Conservation (phyloP, 2,888 invertebrate species). For the Tenthredo distinguenda region DNA sequence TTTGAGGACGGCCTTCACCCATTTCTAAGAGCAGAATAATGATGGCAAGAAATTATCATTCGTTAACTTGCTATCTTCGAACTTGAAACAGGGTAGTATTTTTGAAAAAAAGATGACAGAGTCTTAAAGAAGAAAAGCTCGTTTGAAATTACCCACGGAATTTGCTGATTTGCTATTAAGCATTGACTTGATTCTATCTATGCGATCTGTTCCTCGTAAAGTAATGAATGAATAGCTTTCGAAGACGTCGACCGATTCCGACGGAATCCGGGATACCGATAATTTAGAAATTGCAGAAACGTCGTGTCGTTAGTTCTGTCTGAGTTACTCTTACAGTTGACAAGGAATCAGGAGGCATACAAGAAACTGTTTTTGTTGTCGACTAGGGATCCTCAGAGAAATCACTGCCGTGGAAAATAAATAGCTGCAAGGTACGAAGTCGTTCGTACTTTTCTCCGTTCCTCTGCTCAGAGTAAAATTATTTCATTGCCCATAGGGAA, state of each 20-base stretch:
- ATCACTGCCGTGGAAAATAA: constrained; percentile 51
- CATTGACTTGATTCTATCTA: neutral
- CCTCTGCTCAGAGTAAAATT: neutral
- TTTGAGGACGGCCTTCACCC: constrained; percentile 18
- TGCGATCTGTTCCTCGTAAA: neutral
- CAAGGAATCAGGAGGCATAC: neutral
- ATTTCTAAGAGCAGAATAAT: neutral
- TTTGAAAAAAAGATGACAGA: neutral
- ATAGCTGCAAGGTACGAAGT: constrained; percentile 39
- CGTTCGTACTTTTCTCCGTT: neutral
- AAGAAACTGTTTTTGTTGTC: constrained; percentile 9
- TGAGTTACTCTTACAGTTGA: neutral
- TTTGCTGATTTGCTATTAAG: neutral
- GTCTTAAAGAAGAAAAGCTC: neutral
- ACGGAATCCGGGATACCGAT: neutral
- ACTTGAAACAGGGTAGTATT: neutral
- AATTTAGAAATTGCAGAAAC: neutral
- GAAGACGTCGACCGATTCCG: neutral
- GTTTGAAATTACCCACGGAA: neutral
- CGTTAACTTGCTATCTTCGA: neutral
- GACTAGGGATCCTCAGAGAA: constrained; percentile 49
- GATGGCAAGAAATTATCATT: constrained; percentile 5
- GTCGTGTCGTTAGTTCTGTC: neutral
- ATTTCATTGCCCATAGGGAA: constrained; percentile 23
- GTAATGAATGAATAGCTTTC: neutral